Conservation (phyloP, 2,113 vertebrate species). For the Ia io region DNA sequence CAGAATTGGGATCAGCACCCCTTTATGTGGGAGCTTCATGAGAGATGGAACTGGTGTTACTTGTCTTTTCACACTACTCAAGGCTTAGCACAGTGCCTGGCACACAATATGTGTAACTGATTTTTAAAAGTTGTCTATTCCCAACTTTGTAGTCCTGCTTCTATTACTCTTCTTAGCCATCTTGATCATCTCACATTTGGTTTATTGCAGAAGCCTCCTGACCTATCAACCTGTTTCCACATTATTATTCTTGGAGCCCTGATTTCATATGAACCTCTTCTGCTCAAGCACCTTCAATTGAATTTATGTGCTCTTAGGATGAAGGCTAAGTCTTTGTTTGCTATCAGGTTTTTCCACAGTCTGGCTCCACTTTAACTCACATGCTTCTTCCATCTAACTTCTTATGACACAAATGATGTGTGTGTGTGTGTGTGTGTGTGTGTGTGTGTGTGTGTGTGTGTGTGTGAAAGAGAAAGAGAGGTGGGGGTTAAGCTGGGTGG, state of each 20-base stretch:
- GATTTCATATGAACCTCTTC: background rate
- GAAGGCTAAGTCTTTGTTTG: no score
- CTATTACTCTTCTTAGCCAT: no score
- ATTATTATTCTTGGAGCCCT: background rate
- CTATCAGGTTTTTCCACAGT: background rate
- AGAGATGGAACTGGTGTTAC: background rate
- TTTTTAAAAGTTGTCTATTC: background rate
- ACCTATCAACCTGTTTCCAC: background rate
- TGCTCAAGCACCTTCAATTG: background rate
- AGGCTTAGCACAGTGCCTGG: background rate
- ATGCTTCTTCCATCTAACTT: background rate
- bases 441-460: no score
- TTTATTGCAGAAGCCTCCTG: background rate
- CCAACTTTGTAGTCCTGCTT: background rate
- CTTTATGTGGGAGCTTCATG: background rate
- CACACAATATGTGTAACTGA: background rate
- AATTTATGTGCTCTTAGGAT: rapidly evolving
- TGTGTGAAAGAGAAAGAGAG: background rate
- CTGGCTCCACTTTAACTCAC: no score
- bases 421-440: background rate
- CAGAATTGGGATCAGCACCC: background rate
- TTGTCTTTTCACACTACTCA: background rate
- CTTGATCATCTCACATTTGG: background rate
- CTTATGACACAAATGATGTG: background rate
- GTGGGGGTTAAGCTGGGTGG: no score